These are phyloP conservation scores for Endomychus coccineus DNA, from an alignment of 2,888 invertebrate genomes.

Conservation along the genomic window DNA sequence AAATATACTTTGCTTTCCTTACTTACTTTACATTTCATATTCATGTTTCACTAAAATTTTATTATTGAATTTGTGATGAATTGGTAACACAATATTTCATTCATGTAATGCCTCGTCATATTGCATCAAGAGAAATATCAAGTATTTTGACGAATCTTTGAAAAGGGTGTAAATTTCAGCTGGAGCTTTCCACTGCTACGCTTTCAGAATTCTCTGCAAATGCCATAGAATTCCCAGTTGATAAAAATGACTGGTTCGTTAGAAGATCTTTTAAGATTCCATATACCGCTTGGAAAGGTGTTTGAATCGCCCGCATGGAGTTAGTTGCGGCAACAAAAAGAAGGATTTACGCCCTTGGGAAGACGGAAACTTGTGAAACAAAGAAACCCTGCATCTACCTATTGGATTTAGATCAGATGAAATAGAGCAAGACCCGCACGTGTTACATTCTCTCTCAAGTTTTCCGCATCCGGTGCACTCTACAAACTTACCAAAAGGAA, in stretches of 20 bases:
- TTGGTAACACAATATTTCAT: too few relatives aligned
- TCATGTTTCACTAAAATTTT: too few relatives aligned
- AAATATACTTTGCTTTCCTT: too few relatives aligned
- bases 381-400: constrained; percentile 27
- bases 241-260: constrained; percentile 37
- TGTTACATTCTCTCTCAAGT: constrained; percentile 30
- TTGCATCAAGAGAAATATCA: too few relatives aligned
- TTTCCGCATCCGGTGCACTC: constrained; percentile 29
- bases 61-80: too few relatives aligned
- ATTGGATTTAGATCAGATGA: constrained; percentile 35
- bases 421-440: constrained; percentile 34
- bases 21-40: too few relatives aligned
- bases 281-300: constrained; percentile 31
- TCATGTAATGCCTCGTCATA: too few relatives aligned
- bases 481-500: constrained; percentile 14
- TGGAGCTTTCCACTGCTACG: too few relatives aligned
- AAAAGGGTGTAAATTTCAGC: too few relatives aligned
- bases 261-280: constrained; percentile 35
- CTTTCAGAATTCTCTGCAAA: constrained; percentile 4
- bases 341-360: constrained; percentile 35
- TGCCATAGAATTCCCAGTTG: constrained; percentile 9
- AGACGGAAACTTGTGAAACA: constrained; percentile 36
- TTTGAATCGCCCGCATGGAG: constrained; percentile 33
- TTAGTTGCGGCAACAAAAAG: constrained; percentile 29
- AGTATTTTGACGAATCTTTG: too few relatives aligned